These are phyloP conservation scores for Mesitornis unicolor DNA, from an alignment of 2,113 vertebrate genomes.

Conservation along the genomic window DNA sequence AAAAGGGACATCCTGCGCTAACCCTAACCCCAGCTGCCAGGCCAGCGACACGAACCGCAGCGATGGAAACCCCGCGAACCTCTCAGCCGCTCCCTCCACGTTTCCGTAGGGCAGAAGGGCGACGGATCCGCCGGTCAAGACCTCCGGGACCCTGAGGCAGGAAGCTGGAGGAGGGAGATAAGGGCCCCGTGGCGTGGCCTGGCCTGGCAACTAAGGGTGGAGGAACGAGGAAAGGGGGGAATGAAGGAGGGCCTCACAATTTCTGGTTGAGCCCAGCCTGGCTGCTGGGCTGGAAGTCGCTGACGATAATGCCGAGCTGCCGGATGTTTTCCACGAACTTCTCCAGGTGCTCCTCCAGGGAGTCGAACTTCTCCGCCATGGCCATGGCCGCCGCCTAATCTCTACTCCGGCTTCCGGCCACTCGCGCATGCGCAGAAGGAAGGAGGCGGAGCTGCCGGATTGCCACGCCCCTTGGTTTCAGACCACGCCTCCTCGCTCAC, in stretches of 20 bases:
- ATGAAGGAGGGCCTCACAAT: conserved; percentile 74
- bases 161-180: background rate
- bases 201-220: no score
- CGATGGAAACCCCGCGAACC: no score
- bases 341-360: conserved; percentile 94
- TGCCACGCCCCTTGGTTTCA: no score
- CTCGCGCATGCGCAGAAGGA: background rate
- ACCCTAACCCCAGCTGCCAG: no score
- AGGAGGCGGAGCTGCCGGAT: fast-evolving
- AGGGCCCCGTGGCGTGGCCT: no score
- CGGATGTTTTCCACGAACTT: conserved; percentile 99
- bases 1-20: fast-evolving
- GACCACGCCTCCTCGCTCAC: background rate
- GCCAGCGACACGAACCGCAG: background rate
- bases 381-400: fast-evolving
- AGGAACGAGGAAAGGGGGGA: no score
- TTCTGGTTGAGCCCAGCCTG: conserved; percentile 96
- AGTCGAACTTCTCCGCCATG: conserved; percentile 97
- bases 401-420: fast-evolving
- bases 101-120: background rate
- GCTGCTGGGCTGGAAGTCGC: conserved; percentile 98
- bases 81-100: background rate
- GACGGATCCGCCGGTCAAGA: no score
- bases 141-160: no score
- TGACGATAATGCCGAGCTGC: conserved; percentile 97